Evolutionary conservation across 2,113 vertebrate species (phyloP).

Genomic region (Hyla sarda): DNA sequence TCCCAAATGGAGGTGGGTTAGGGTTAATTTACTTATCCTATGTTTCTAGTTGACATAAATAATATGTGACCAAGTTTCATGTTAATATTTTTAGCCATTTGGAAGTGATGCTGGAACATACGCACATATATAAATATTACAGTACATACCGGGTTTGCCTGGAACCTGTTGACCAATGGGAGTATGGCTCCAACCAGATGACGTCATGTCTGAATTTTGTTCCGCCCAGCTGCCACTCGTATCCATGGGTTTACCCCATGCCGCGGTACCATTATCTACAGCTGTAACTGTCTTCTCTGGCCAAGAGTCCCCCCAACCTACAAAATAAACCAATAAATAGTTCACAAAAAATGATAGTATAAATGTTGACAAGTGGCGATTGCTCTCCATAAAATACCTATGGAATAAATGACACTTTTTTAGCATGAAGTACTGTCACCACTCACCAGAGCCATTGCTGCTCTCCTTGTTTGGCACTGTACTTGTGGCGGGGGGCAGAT

Average conservation of each 20-base stretch:
- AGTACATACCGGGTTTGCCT: conserved; percentile 82
- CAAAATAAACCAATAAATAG: conserved; percentile 14
- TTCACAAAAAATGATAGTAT: neutral
- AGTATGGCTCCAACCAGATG: conserved; percentile 76
- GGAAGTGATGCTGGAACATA: too few species aligned
- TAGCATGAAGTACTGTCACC: too few species aligned
- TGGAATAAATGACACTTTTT: too few species aligned
- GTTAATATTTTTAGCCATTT: too few species aligned
- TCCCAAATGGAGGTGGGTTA: too few species aligned
- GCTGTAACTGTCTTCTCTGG: conserved; percentile 80
- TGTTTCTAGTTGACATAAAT: too few species aligned
- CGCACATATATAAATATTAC: too few species aligned
- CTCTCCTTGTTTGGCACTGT: conserved; percentile 78
- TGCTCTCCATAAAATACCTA: neutral
- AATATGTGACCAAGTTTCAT: too few species aligned
- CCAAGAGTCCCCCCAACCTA: conserved; percentile 91
- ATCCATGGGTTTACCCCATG: conserved; percentile 94
- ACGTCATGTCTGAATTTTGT: conserved; percentile 72
- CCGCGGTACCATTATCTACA: conserved; percentile 94
- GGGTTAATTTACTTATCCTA: too few species aligned
- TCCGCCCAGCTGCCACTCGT: conserved; percentile 84
- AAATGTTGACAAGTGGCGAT: neutral
- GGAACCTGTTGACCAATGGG: conserved; percentile 79
- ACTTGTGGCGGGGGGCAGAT: conserved; percentile 75
- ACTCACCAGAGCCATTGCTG: conserved; percentile 74